phyloP scores from a whole-genome alignment of 2,797 vertebrate genomes.

The Tarsius wallacei region DNA sequence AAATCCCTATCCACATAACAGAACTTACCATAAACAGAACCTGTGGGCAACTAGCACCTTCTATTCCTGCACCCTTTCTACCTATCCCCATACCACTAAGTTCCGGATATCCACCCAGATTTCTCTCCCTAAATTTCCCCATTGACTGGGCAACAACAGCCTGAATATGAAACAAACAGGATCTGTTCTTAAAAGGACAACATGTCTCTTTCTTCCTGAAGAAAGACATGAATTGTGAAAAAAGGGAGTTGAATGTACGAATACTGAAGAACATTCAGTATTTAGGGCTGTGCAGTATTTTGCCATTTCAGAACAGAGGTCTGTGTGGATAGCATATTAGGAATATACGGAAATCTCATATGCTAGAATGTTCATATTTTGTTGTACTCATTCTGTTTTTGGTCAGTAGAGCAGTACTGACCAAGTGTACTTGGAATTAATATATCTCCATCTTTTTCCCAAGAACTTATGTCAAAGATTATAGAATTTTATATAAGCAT shows the following conservation, averaged over 20 bases:
- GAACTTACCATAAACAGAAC: neutral
- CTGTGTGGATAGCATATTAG: neutral
- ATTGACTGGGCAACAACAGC: conserved; percentile 6
- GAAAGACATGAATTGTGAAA: neutral
- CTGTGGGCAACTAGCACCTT: neutral
- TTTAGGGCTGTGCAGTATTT: neutral
- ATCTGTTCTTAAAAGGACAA: conserved; percentile 42
- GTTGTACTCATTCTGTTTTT: neutral
- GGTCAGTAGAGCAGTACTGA: neutral
- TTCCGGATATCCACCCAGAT: neutral
- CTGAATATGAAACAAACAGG: neutral
- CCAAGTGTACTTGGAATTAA: neutral
- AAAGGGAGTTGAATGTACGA: neutral
- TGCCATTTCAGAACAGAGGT: neutral
- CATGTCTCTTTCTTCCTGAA: conserved; percentile 34
- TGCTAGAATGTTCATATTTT: neutral
- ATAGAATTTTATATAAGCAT: neutral
- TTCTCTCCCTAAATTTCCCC: neutral
- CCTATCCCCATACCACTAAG: neutral
- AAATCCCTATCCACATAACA: neutral
- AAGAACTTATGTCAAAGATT: neutral
- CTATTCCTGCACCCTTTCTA: neutral
- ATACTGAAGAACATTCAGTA: neutral
- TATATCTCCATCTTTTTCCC: neutral
- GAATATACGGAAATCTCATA: neutral